phyloP scores from a whole-genome alignment of 2,797 vertebrate genomes.

The Nasua narica region DNA sequence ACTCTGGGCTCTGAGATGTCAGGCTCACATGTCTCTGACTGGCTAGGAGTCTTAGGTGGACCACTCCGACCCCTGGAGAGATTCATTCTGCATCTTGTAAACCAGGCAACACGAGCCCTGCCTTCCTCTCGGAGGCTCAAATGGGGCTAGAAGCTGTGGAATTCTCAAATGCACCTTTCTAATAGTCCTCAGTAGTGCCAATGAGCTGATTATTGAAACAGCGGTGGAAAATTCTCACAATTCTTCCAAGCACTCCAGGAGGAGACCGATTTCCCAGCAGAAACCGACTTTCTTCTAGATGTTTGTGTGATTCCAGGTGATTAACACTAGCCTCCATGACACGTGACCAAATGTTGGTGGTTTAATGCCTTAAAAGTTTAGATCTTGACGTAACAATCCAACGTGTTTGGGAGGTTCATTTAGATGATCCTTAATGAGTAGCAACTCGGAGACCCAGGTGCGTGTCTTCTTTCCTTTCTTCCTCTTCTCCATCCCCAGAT shows the following conservation, averaged over 20 bases:
- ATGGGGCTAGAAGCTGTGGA: not conserved
- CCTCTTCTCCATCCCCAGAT: not conserved
- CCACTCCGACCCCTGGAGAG: not conserved
- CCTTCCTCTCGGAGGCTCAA: not conserved
- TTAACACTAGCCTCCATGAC: not conserved
- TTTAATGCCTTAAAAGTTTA: not conserved
- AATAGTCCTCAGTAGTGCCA: not conserved
- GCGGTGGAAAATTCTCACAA: not conserved
- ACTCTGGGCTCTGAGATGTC: rapidly evolving
- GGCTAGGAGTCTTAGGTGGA: not conserved
- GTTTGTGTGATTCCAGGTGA: not conserved
- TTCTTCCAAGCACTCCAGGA: not conserved
- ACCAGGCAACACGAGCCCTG: rapidly evolving
- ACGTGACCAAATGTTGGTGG: not conserved
- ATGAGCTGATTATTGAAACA: not conserved
- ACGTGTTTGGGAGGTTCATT: not conserved
- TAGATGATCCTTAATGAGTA: not conserved
- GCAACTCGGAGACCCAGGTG: not conserved
- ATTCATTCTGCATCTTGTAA: not conserved
- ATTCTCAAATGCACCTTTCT: not conserved
- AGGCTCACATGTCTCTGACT: not conserved
- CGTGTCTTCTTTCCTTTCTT: not conserved
- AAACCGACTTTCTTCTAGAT: not conserved
- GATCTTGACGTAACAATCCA: not conserved
- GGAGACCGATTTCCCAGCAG: not conserved